These are phyloP conservation scores for Falcunculus frontatus DNA, from an alignment of 2,113 vertebrate genomes.

Conservation along the genomic window DNA sequence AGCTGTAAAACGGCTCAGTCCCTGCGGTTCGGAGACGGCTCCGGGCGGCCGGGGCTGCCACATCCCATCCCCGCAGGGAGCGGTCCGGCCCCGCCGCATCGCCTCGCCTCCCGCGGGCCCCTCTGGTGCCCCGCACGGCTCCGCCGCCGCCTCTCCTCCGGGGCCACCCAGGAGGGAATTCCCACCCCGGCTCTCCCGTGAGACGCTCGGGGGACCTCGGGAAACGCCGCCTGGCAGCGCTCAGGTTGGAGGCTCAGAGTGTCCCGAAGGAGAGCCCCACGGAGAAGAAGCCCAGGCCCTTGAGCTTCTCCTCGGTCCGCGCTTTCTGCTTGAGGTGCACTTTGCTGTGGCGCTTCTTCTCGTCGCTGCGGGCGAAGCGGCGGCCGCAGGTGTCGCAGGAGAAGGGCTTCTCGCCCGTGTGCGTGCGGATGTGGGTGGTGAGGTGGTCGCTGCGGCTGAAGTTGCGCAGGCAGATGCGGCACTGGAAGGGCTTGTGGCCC, in stretches of 20 bases:
- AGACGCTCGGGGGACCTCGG: background rate
- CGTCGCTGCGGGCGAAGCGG: constrained; percentile 90
- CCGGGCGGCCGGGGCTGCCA: background rate
- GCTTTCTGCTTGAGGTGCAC: constrained; percentile 97
- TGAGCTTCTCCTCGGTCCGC: constrained; percentile 91
- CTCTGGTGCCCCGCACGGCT: background rate
- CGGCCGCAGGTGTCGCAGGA: constrained; percentile 95
- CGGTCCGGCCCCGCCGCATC: background rate
- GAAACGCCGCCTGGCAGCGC: background rate
- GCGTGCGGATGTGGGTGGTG: constrained; percentile 96
- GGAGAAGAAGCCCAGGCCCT: constrained; percentile 76
- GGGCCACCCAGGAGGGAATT: background rate
- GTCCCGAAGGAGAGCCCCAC: constrained; percentile 76
- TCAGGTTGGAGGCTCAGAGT: background rate
- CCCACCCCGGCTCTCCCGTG: background rate
- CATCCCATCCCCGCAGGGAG: background rate
- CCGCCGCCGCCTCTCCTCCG: background rate
- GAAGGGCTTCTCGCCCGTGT: constrained; percentile 97
- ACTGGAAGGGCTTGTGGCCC: constrained; percentile 97
- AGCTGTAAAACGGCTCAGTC: background rate
- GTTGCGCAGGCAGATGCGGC: constrained; percentile 94
- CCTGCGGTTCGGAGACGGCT: background rate
- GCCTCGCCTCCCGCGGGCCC: background rate
- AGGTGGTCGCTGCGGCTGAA: constrained; percentile 98
- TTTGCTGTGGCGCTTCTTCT: constrained; percentile 93